Evolutionary conservation across 2,113 vertebrate genomes (phyloP).

Genomic region (Tychaedon coryphoeus): DNA sequence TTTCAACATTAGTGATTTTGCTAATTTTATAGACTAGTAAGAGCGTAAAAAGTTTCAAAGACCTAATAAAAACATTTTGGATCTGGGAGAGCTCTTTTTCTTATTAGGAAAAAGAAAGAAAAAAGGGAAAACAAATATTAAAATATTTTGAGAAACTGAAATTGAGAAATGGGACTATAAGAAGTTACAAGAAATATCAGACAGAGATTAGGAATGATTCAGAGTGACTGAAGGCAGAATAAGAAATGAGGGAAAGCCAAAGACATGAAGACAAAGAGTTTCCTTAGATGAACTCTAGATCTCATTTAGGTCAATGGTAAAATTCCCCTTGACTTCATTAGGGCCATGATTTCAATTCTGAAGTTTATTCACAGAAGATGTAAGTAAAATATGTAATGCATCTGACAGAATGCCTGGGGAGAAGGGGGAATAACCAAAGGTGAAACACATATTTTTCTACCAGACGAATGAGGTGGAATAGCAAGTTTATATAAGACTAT

Average conservation of each 20-base stretch:
- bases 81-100: neutral
- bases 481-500: neutral
- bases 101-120: neutral
- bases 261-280: constrained; percentile 15
- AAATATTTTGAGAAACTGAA: neutral
- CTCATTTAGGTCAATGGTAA: neutral
- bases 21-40: neutral
- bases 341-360: neutral
- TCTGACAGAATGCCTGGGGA: neutral
- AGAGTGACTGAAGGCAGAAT: neutral
- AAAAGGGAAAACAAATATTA: neutral
- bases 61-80: neutral
- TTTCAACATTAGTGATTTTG: neutral
- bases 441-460: neutral
- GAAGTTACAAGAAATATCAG: neutral
- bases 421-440: neutral
- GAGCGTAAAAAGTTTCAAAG: neutral
- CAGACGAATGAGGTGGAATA: neutral
- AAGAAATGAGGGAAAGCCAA: constrained; percentile 3
- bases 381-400: neutral
- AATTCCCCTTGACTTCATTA: neutral
- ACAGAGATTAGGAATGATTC: neutral
- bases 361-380: neutral
- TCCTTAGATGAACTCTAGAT: neutral
- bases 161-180: neutral